These are phyloP conservation scores for Barnardius zonarius DNA, from an alignment of 2,113 vertebrate species.

Conservation along the genomic window DNA sequence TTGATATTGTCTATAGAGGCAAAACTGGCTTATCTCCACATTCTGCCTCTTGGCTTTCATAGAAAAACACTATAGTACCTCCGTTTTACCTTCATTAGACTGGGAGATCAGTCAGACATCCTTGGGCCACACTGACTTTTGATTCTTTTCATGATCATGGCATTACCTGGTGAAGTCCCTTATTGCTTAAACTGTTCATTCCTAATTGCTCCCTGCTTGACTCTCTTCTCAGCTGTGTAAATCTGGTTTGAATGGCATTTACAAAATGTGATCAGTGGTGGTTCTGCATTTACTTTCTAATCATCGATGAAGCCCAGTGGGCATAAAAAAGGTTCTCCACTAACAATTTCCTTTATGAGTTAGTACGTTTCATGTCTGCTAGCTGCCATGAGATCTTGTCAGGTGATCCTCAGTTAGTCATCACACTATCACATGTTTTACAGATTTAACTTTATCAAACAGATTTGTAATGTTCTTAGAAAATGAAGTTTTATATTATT, in stretches of 20 bases:
- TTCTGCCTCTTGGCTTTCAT: neutral
- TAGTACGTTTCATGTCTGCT: neutral
- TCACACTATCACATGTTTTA: neutral
- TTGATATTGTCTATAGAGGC: neutral
- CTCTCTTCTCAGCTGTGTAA: neutral
- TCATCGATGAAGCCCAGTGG: neutral
- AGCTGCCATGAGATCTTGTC: neutral
- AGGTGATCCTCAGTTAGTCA: neutral
- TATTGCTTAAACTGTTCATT: neutral
- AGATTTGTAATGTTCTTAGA: neutral
- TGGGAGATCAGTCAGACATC: neutral
- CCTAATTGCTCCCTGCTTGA: neutral
- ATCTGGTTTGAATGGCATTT: neutral
- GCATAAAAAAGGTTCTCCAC: neutral
- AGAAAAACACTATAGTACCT: neutral
- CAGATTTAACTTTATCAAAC: neutral
- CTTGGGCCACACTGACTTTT: neutral
- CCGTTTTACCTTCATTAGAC: neutral
- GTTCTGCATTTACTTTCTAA: neutral
- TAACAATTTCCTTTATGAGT: neutral
- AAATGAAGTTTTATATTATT: neutral
- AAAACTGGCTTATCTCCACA: neutral
- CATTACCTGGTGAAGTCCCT: neutral
- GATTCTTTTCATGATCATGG: no score
- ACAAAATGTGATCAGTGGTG: neutral